Base-by-base conservation (phyloP, 2,888 invertebrate species). In the Corbicula japonica region DNA sequence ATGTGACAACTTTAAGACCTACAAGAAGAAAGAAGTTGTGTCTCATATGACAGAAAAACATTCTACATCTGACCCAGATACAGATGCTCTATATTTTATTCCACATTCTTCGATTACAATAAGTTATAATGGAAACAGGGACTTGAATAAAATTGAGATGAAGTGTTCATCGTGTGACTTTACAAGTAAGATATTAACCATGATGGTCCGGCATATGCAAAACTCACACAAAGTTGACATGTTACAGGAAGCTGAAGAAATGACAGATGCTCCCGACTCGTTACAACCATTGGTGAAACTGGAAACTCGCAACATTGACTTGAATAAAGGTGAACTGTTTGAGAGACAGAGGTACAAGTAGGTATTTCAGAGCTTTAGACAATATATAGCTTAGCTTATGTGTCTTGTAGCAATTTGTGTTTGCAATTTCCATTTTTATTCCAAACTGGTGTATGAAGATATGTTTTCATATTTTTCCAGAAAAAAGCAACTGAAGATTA, bases 221-320 rank as follows among this genome's bases (percentile, higher is more conserved):
- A 23, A 58, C n/a, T 35, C 23, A 12, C 58, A 58, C 58, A 58
- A 58, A 18, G 58, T 35, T 58, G 21, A n/a, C n/a, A n/a, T n/a
- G n/a, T n/a, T n/a, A n/a, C n/a, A n/a, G n/a, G n/a, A n/a, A n/a
- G n/a, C n/a, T n/a, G n/a, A n/a, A n/a, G n/a, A n/a, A n/a, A n/a
- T n/a, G n/a, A n/a, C n/a, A n/a, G n/a, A n/a, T n/a, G n/a, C n/a
- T n/a, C n/a, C n/a, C n/a, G n/a, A n/a, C n/a, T n/a, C n/a, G n/a
- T n/a, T n/a, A n/a, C n/a, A n/a, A n/a, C n/a, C n/a, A n/a, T n/a
- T n/a, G n/a, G n/a, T n/a, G n/a, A n/a, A n/a, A n/a, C n/a, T n/a
- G n/a, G n/a, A n/a, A n/a, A n/a, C n/a, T n/a, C n/a, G n/a, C n/a
- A n/a, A n/a, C n/a, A n/a, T n/a, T n/a, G n/a, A n/a, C n/a, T n/a